phyloP scores from a whole-genome alignment of 2,113 vertebrate species.

The Electrona antarctica region DNA sequence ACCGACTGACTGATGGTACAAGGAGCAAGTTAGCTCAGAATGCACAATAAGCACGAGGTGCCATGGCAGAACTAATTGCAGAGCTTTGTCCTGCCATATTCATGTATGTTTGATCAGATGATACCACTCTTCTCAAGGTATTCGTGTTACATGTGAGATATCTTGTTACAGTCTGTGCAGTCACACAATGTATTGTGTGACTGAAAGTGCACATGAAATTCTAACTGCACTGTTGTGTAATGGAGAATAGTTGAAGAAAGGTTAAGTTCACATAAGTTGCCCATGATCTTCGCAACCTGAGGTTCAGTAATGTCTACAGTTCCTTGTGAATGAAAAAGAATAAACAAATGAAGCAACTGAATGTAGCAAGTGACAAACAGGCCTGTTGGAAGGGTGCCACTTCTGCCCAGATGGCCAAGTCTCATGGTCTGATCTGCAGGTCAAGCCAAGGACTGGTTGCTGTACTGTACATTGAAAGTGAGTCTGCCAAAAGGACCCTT shows the following conservation, averaged over 20 bases:
- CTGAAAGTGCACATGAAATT: slow-evolving; percentile 37
- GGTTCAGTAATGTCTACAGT: slow-evolving; percentile 1
- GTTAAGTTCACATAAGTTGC: not conserved
- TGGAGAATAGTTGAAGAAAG: slow-evolving; percentile 10
- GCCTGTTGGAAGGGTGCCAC: too few species aligned
- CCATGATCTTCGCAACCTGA: slow-evolving; percentile 3
- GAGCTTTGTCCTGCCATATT: not conserved
- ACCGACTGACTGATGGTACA: too few species aligned
- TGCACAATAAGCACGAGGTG: too few species aligned
- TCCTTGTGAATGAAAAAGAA: not conserved
- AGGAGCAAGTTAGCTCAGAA: too few species aligned
- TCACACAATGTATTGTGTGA: slow-evolving; percentile 23
- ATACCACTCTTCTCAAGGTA: slow-evolving; percentile 6
- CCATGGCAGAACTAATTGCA: not conserved
- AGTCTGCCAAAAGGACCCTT: too few species aligned
- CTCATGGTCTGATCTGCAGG: too few species aligned
- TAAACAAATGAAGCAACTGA: not conserved
- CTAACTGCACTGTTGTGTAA: slow-evolving; percentile 31
- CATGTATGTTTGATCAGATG: not conserved
- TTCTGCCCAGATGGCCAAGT: too few species aligned
- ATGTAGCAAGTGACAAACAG: too few species aligned
- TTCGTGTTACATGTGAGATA: slow-evolving; percentile 11
- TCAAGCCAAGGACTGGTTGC: too few species aligned
- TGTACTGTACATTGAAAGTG: too few species aligned
- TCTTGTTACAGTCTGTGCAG: slow-evolving; percentile 48